Evolutionary conservation across 2,113 vertebrate genomes (phyloP), one percentile per base, ranked within the genome.

Genomic region (Scomber scombrus): DNA sequence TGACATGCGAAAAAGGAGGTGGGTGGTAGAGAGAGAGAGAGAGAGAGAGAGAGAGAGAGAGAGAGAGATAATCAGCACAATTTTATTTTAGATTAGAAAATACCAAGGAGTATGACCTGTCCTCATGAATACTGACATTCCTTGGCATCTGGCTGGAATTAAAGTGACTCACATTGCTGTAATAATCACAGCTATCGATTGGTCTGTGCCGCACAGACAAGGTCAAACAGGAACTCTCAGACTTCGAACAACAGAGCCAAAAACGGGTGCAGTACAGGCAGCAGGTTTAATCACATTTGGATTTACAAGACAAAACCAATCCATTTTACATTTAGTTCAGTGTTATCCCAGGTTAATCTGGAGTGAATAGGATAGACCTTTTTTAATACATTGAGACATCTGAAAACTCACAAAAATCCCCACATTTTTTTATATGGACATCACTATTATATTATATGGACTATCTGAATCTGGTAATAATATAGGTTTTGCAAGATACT

Each of bases 161-260:
- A 85, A 76, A 90, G 85, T 87, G 88, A 85, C 76, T 91, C 77
- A 65, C 82, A 75, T 89, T 71, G 69, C 81, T 79, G 43, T 87
- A 89, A 86, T 91, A 87, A 89, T 90, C 84, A 82, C 81, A 83
- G 66, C 23, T 65, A 90, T 91, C 61, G 91, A 92, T 90, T 84
- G 50, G 82, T 23, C 65, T 63, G 60, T 61, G 65, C 51, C 0
- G 74, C 73, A 54, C 16, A 40, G 68, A 40, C 89, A 92, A 90
- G 86, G 91, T 92, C 91, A 86, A 52, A 18, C 55, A 80, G 54
- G 43, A 82, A 62, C 50, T 75, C 50, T 67, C 67, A 3, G 43
- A 79, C 73, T 26, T 26, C 2, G 23, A 88, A 79, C 69, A 82
- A 78, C 68, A 57, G 23, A 71, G 77, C 65, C 63, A 82, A 58